Base-by-base conservation (phyloP, 2,888 invertebrate species). In the Periphyllus acericola region DNA sequence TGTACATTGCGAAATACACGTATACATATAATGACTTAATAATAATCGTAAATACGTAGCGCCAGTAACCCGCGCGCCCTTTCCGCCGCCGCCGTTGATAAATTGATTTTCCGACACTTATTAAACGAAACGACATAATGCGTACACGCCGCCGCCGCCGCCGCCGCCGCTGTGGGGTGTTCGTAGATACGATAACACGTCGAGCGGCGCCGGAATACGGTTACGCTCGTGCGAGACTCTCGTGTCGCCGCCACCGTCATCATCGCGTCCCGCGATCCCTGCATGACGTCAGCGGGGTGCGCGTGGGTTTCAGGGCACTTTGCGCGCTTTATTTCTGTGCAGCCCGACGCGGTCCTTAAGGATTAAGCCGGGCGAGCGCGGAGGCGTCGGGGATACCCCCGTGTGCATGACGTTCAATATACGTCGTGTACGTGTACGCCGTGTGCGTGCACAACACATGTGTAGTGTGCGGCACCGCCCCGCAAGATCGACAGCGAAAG, bases 51-150 rank as follows among this genome's bases (percentile, higher is more conserved):
- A 8, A 11, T 29, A 68, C 25, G 8, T 68, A 71, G 29, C 29
- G 71, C 14, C 46, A 46, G 46, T 46, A 36, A 52, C 68, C 68
- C n/a, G 2, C 60, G 25, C 60, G 60, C 55, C 55, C 36, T 36
- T 36, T 52, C 25, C 60, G 25, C 60, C 68, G 68, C n/a, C 60
- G n/a, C 55, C 36, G 19, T 19, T 52, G 36, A 55, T 72, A 71
- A 83, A 83, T 83, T 36, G 83, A 83, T 83, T 83, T 74, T 83
- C 36, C 52, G 29, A 40, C 21, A 17, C 60, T 71, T 29, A 71
- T 32, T 32, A 32, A 71, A 71, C 14, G 29, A 71, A 60, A 60
- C 60, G 60, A 60, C 60, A 60, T 25, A 60, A 60, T 60, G n/a
- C n/a, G 25, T 60, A 60, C 60, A 60, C 60, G 60, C 36, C 76